Evolutionary conservation across 2,797 vertebrate genomes (phyloP).

Genomic region (Microctenopoma stevenorrisi): DNA sequence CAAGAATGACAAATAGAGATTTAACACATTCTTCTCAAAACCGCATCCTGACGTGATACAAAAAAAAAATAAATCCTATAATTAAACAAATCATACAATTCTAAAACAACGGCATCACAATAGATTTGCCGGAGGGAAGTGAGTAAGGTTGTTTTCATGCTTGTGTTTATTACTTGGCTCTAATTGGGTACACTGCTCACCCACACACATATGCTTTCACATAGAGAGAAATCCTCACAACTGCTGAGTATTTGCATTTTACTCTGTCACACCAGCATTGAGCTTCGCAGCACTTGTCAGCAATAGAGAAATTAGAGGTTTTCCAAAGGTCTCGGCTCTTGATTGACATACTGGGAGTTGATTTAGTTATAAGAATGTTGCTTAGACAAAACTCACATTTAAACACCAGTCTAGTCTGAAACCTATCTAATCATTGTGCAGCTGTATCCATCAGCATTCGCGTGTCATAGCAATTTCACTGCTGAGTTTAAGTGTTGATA

Average conservation of each 20-base stretch:
- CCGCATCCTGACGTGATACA: too few species aligned
- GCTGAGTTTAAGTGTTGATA: not conserved
- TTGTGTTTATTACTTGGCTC: conserved; percentile 3
- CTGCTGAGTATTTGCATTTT: conserved; percentile 23
- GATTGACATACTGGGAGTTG: conserved; percentile 8
- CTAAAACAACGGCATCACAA: not conserved
- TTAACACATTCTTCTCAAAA: too few species aligned
- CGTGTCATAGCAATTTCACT: conserved; percentile 1
- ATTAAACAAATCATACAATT: not conserved
- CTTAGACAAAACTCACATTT: not conserved
- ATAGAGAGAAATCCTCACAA: conserved; percentile 1
- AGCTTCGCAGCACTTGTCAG: conserved; percentile 16
- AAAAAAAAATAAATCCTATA: not conserved
- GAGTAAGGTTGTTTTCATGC: not conserved
- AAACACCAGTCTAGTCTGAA: not conserved
- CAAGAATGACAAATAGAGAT: too few species aligned
- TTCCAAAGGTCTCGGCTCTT: not conserved
- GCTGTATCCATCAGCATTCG: not conserved
- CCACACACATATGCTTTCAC: conserved; percentile 17
- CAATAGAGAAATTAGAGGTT: not conserved
- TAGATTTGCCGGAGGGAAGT: not conserved
- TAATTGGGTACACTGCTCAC: conserved; percentile 5
- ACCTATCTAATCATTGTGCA: conserved; percentile 1
- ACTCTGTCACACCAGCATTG: not conserved
- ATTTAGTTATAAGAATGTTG: not conserved